These are phyloP conservation scores for Drosophila subsilvestris DNA, from an alignment of 2,888 invertebrate species.

Conservation along the genomic window DNA sequence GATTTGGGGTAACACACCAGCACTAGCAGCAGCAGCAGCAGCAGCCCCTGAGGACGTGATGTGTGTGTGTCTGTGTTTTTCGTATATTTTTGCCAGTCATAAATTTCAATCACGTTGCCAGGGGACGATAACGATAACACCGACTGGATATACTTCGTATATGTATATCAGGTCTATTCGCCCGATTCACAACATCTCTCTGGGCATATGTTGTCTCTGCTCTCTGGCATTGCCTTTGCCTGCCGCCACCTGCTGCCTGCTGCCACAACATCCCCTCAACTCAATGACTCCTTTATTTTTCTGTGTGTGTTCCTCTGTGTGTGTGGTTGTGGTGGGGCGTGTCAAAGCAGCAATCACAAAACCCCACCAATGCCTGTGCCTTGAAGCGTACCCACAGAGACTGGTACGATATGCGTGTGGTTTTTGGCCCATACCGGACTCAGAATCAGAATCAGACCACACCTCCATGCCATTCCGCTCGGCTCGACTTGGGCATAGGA, in stretches of 20 bases:
- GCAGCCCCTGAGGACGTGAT: conserved; percentile 9
- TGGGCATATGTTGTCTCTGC: conserved; percentile 61
- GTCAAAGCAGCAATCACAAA: conserved; percentile 52
- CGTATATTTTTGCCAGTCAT: conserved; percentile 77
- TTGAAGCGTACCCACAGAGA: conserved; percentile 59
- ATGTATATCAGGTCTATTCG: conserved; percentile 52
- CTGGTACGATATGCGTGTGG: conserved; percentile 26
- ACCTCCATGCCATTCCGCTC: conserved; percentile 1
- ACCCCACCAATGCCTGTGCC: conserved; percentile 28
- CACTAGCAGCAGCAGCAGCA: conserved; percentile 4
- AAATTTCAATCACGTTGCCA: conserved; percentile 80
- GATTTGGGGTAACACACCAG: conserved; percentile 44
- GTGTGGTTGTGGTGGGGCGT: conserved; percentile 64
- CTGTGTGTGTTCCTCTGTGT: conserved; percentile 12
- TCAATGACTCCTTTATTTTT: conserved; percentile 13
- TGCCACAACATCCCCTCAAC: background rate
- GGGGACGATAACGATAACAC: conserved; percentile 65
- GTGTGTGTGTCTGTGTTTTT: conserved; percentile 37
- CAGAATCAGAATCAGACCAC: conserved; percentile 1
- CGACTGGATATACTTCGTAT: conserved; percentile 74
- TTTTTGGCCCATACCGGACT: conserved; percentile 48
- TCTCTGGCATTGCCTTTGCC: conserved; percentile 36
- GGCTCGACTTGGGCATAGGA: conserved; percentile 10
- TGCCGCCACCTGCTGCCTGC: conserved; percentile 41
- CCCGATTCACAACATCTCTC: conserved; percentile 28